phyloP scores from a whole-genome alignment of 2,113 vertebrate species.

The Proterorhinus semilunaris region DNA sequence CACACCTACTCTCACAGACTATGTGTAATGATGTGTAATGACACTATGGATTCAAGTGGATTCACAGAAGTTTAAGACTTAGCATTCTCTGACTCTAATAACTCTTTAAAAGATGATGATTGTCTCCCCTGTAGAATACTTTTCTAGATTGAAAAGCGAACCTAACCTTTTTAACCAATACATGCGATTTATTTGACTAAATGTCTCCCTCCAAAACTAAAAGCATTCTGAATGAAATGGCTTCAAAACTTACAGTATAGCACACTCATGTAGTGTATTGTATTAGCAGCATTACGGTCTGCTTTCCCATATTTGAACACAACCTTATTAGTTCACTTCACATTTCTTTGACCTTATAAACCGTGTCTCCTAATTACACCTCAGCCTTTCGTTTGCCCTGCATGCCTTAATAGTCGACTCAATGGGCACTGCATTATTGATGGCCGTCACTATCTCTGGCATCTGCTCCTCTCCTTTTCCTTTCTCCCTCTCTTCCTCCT shows the following conservation, averaged over 20 bases:
- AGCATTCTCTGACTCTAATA: too few species aligned
- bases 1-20: background rate
- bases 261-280: too few species aligned
- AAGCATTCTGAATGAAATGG: too few species aligned
- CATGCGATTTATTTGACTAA: too few species aligned
- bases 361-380: constrained; percentile 12
- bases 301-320: background rate
- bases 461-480: constrained; percentile 62
- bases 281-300: too few species aligned
- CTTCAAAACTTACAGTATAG: too few species aligned
- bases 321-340: background rate
- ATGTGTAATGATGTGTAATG: background rate
- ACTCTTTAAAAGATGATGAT: too few species aligned
- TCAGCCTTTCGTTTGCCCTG: constrained; percentile 11
- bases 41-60: background rate
- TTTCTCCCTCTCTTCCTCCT: constrained; percentile 9
- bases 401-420: constrained; percentile 42
- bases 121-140: too few species aligned
- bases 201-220: too few species aligned
- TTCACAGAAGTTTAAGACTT: too few species aligned
- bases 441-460: constrained; percentile 72
- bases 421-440: constrained; percentile 79
- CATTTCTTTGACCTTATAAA: constrained; percentile 11
- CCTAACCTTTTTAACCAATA: too few species aligned
- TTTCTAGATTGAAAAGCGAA: too few species aligned